phyloP scores from a whole-genome alignment of 2,113 vertebrate genomes.

The Osmerus mordax region DNA sequence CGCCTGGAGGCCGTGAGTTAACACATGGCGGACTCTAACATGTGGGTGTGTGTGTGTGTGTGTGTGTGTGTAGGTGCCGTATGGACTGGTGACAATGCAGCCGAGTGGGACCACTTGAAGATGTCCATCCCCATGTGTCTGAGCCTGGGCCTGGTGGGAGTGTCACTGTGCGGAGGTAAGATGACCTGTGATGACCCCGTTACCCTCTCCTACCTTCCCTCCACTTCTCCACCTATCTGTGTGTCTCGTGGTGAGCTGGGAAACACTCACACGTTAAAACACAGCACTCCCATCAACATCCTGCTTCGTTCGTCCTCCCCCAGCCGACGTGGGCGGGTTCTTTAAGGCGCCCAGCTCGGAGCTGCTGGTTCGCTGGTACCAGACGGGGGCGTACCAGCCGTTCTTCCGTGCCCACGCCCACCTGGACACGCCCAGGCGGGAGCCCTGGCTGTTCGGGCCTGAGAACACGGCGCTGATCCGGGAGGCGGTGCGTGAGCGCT shows the following conservation, averaged over 20 bases:
- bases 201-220: not conserved
- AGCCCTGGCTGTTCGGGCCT: conserved; percentile 86
- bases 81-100: conserved; percentile 90
- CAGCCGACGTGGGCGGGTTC: conserved; percentile 89
- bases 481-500: conserved; percentile 78
- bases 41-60: not conserved
- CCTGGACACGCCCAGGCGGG: conserved; percentile 85
- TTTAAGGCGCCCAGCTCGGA: conserved; percentile 84
- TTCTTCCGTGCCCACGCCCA: conserved; percentile 91
- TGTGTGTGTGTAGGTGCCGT: conserved; percentile 75
- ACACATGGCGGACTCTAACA: not conserved
- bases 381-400: conserved; percentile 86
- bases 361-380: conserved; percentile 90
- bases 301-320: not conserved
- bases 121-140: conserved; percentile 90
- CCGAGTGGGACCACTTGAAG: conserved; percentile 88
- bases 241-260: too few species aligned
- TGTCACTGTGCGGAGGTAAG: conserved; percentile 90
- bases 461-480: conserved; percentile 80
- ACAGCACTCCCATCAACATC: not conserved
- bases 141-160: conserved; percentile 80
- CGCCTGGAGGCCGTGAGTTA: not conserved
- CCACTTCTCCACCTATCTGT: not conserved
- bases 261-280: too few species aligned
- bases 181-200: not conserved